Conservation (phyloP, 1,140 invertebrate species). For the Trichonephila inaurata region DNA sequence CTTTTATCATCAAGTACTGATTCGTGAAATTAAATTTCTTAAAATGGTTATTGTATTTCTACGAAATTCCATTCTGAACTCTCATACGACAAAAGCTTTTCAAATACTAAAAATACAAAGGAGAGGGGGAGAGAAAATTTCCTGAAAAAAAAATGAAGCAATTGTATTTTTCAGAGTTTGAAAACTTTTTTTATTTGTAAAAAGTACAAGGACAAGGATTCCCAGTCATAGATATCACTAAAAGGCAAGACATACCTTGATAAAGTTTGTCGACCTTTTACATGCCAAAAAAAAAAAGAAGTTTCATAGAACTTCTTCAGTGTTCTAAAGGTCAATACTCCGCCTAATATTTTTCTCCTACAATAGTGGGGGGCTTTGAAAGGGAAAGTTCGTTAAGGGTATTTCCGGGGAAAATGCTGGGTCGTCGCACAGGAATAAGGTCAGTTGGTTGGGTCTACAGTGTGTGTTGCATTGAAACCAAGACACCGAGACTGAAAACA, state of each 20-base stretch:
- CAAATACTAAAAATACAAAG: too few relatives aligned
- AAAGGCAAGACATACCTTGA: not conserved
- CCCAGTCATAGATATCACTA: too few relatives aligned
- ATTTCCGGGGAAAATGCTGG: not conserved
- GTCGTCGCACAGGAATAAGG: slow-evolving; percentile 17
- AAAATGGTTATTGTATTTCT: too few relatives aligned
- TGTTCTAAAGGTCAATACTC: slow-evolving; percentile 15
- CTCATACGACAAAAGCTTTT: too few relatives aligned
- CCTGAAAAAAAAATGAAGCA: too few relatives aligned
- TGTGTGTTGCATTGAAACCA: not conserved
- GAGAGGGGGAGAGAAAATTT: too few relatives aligned
- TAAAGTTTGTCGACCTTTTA: slow-evolving; percentile 4
- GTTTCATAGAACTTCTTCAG: not conserved
- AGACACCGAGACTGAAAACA: not conserved
- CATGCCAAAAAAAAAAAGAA: not conserved
- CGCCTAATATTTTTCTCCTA: not conserved
- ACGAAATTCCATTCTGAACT: too few relatives aligned
- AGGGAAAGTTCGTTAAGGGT: slow-evolving; percentile 26
- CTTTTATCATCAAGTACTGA: too few relatives aligned
- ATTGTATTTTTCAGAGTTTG: too few relatives aligned
- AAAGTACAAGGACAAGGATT: too few relatives aligned
- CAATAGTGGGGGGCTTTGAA: slow-evolving; percentile 2
- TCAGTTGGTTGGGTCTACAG: not conserved
- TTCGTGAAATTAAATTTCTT: too few relatives aligned
- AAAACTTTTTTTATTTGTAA: too few relatives aligned